phyloP scores from a whole-genome alignment of 2,797 vertebrate species.

The Rhynchonycteris naso region DNA sequence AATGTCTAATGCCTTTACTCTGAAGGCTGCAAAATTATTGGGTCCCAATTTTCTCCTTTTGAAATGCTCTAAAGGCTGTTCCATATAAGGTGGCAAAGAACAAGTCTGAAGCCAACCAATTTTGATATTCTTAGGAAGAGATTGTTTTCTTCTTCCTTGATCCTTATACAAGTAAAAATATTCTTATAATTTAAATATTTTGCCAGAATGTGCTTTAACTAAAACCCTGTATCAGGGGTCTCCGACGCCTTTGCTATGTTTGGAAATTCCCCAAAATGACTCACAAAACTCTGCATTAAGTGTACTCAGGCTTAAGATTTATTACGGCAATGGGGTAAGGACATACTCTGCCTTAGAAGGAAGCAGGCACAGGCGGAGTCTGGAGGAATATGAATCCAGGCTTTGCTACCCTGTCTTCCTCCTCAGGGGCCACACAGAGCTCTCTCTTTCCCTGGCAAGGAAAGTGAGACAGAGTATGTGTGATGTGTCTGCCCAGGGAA shows the following conservation, averaged over 20 bases:
- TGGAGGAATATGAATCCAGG: neutral
- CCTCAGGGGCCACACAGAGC: neutral
- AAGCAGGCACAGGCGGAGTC: neutral
- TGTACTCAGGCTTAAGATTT: neutral
- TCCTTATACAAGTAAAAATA: slow-evolving; percentile 10
- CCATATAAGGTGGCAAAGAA: neutral
- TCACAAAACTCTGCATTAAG: neutral
- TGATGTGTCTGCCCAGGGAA: neutral
- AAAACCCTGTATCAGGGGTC: neutral
- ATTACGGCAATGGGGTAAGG: neutral
- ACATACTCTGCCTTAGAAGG: neutral
- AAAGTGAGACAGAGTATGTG: neutral
- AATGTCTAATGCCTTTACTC: neutral
- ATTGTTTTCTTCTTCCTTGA: neutral
- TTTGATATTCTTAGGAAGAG: slow-evolving; percentile 9
- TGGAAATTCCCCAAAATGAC: slow-evolving; percentile 38
- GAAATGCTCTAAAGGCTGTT: neutral
- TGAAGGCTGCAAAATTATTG: neutral
- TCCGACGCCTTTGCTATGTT: neutral
- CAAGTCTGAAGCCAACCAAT: neutral
- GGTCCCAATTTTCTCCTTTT: neutral
- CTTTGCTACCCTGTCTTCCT: neutral
- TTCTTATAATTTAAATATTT: slow-evolving; percentile 17
- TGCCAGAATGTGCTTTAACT: slow-evolving; percentile 10
- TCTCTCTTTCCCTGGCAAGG: neutral